Evolutionary conservation across 2,888 invertebrate species (phyloP).

Genomic region (Hypsopygia costalis): DNA sequence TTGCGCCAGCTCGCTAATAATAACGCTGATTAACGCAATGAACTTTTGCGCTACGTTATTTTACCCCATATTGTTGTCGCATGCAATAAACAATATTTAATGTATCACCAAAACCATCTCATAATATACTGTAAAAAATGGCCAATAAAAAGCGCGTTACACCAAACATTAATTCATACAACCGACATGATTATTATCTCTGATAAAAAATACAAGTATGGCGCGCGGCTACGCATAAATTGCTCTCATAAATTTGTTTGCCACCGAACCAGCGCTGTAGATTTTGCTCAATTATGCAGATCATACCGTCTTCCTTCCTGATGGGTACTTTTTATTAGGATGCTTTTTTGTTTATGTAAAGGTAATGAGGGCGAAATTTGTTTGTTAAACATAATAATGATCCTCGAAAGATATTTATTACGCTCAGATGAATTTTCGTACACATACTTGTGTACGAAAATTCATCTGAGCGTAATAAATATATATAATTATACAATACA

Average conservation of each 20-base stretch:
- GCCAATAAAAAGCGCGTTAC: conserved; percentile 4
- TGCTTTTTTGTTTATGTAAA: conserved; percentile 7
- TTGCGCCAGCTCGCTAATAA: no score
- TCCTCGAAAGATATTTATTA: no score
- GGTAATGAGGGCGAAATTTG: background rate
- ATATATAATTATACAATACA: no score
- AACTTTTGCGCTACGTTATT: no score
- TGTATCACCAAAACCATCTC: background rate
- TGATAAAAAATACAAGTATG: conserved; percentile 24
- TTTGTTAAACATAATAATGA: background rate
- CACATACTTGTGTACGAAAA: no score
- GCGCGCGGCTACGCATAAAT: conserved; percentile 36
- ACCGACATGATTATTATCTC: conserved; percentile 21
- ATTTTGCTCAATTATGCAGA: conserved; percentile 36
- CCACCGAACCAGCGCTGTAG: conserved; percentile 32
- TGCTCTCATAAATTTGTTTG: conserved; percentile 33
- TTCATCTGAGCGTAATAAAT: no score
- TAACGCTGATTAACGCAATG: no score
- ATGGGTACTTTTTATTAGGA: conserved; percentile 25
- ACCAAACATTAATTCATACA: conserved; percentile 19
- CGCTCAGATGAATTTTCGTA: no score
- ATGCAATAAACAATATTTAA: no score
- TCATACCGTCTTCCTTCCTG: conserved; percentile 27
- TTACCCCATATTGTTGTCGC: no score
- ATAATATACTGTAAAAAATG: conserved; percentile 12